These are phyloP conservation scores for Scophthalmus maximus DNA, from an alignment of 2,113 vertebrate species.

Conservation along the genomic window DNA sequence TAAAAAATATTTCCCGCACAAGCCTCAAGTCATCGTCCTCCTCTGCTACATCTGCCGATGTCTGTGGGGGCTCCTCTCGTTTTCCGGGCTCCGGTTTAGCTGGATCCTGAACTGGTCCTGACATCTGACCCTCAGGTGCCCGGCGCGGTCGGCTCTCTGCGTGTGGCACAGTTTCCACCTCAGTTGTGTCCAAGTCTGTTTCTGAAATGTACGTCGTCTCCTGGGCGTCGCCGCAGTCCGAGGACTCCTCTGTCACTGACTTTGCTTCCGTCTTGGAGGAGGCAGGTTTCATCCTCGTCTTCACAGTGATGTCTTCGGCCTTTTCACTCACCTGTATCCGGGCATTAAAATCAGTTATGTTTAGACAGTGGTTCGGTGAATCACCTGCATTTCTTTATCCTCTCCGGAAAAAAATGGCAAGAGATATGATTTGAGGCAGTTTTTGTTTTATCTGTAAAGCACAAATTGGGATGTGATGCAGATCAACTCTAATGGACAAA, in stretches of 20 bases:
- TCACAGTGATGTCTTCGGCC: background rate
- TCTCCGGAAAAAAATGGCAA: background rate
- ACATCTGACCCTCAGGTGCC: background rate
- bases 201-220: constrained; percentile 61
- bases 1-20: constrained; percentile 78
- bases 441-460: no score
- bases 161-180: constrained; percentile 56
- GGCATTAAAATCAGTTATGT: background rate
- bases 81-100: background rate
- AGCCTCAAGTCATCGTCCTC: constrained; percentile 66
- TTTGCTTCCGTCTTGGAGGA: background rate
- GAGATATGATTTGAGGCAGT: no score
- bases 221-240: constrained; percentile 30
- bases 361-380: background rate
- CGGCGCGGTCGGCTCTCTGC: background rate
- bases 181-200: constrained; percentile 62
- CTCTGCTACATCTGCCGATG: background rate
- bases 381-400: background rate
- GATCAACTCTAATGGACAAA: no score
- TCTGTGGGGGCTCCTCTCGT: background rate
- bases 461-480: no score
- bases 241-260: constrained; percentile 7
- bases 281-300: background rate
- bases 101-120: constrained; percentile 6
- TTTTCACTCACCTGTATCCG: constrained; percentile 39